Evolutionary conservation across 1,140 invertebrate genomes (phyloP).

Genomic region (Probaryconus sp.): DNA sequence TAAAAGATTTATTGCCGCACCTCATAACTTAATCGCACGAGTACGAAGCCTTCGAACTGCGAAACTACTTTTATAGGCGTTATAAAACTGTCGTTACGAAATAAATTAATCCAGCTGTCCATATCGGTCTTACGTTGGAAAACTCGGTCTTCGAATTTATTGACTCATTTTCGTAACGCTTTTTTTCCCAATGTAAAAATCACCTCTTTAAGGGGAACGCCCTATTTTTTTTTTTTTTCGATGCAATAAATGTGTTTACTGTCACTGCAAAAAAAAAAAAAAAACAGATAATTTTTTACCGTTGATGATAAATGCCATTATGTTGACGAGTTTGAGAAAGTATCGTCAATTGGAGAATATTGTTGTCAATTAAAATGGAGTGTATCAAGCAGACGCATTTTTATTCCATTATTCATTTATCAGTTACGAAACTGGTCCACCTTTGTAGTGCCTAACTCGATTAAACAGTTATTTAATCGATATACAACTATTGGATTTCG

Average conservation of each 20-base stretch:
- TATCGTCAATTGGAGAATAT: too few species aligned
- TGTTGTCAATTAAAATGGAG: background rate
- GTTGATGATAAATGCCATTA: too few species aligned
- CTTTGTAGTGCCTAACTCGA: constrained; percentile 13
- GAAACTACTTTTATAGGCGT: constrained; percentile 24
- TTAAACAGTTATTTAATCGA: constrained; percentile 25
- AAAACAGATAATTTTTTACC: too few species aligned
- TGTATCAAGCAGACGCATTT: constrained; percentile 25
- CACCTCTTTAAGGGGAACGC: constrained; percentile 12
- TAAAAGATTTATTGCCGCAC: constrained; percentile 46
- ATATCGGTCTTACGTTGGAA: constrained; percentile 17
- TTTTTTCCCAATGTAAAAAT: constrained; percentile 28
- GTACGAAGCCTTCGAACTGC: constrained; percentile 11
- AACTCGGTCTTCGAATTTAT: constrained; percentile 33
- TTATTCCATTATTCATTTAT: constrained; percentile 12
- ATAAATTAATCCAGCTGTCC: constrained; percentile 45
- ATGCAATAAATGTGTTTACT: too few species aligned
- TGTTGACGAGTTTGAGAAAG: too few species aligned
- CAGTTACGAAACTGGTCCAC: constrained; percentile 11
- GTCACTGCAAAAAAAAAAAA: too few species aligned
- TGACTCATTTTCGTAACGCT: constrained; percentile 36
- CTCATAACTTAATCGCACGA: constrained; percentile 42
- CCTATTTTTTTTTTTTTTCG: too few species aligned
- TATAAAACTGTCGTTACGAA: constrained; percentile 47
- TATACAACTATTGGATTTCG: constrained; percentile 17